Base-by-base conservation (phyloP, 2,113 vertebrate genomes). In the Brienomyrus longianalis region DNA sequence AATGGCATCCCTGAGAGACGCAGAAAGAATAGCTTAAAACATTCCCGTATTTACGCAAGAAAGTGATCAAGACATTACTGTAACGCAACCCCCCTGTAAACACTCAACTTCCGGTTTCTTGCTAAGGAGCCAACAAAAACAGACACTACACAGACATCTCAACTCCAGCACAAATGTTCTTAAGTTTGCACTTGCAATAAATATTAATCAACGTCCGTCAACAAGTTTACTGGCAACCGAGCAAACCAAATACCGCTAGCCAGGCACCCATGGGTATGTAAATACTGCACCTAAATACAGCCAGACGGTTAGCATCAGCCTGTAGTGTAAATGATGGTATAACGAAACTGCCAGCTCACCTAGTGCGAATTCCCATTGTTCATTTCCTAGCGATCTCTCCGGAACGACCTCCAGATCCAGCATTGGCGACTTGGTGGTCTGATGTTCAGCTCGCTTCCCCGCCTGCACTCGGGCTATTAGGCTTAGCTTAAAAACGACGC, bases 391-490 rank as follows among this genome's bases (percentile, higher is more conserved):
- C 96, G 98, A 99, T 92, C 98, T 97, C 96, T 99, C 98, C 94
- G 98, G 98, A 91, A 99, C 98, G 94, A 99, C 98, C 95, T 99
- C 98, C 96, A 99, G 97, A 96, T 99, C 98, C 95, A 99, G 98
- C 98, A 99, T 99, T 98, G 97, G 97, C 96, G 95, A 96, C 94
- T 95, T 92, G 90, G 77, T 66, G 90, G 27, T 83, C 83, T 52
- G 90, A 51, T 90, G 90, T 51, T 90, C 93, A 66, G 87, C 83
- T 74, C 89, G 92, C 88, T 90, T 87, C 89, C 91, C 90, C 52
- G 91, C 86, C 90, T 89, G 91, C 89, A 90, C 90, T 92, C 92
- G 90, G 89, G 90, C 13, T 31, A 88, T 91, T 91, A 92, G 90
- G 91, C 9, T 90, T 92, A 91, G 89, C 80, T 92, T 77, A 84